Percentiles rank a stretch among this genome's conserved stretches.
phyloP scores from a whole-genome alignment of 1,140 invertebrate species.

The Eueides isabella region DNA sequence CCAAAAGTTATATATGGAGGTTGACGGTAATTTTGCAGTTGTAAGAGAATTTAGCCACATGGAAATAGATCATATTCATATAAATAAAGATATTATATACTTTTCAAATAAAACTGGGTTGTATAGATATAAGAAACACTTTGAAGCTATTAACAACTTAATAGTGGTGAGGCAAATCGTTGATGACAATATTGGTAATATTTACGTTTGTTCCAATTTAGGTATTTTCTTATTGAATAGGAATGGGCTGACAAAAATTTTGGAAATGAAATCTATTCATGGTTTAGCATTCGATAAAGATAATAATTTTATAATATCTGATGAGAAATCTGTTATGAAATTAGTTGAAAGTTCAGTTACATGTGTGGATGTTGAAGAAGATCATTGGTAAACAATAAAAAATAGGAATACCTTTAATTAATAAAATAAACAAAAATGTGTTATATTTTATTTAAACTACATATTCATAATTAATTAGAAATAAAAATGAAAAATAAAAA shows the following conservation, averaged over 20 bases:
- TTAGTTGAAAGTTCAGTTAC: constrained; percentile 46
- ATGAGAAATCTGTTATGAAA: constrained; percentile 54
- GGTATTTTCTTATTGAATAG: constrained; percentile 50
- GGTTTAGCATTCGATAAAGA: constrained; percentile 63
- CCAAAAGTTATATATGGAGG: constrained; percentile 59
- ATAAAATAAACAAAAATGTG: background rate
- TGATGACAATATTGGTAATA: constrained; percentile 53
- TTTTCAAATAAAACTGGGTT: constrained; percentile 62
- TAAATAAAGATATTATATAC: constrained; percentile 50
- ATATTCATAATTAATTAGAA: too few relatives aligned
- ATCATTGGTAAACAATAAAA: constrained; percentile 40
- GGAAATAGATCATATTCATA: constrained; percentile 61
- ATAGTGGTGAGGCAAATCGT: constrained; percentile 55
- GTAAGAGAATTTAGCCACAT: constrained; percentile 61
- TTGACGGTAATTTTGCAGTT: constrained; percentile 55
- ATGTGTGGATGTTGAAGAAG: constrained; percentile 38
- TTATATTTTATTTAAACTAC: too few relatives aligned
- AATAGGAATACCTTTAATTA: background rate
- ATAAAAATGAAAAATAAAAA: too few relatives aligned
- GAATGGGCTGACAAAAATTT: constrained; percentile 46
- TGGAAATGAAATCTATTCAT: constrained; percentile 55
- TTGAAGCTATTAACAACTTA: constrained; percentile 47
- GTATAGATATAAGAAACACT: constrained; percentile 54
- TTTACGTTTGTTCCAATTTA: constrained; percentile 57
- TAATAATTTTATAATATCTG: constrained; percentile 60